Conservation (phyloP, 2,113 vertebrate genomes). For the Prolemur simus region DNA sequence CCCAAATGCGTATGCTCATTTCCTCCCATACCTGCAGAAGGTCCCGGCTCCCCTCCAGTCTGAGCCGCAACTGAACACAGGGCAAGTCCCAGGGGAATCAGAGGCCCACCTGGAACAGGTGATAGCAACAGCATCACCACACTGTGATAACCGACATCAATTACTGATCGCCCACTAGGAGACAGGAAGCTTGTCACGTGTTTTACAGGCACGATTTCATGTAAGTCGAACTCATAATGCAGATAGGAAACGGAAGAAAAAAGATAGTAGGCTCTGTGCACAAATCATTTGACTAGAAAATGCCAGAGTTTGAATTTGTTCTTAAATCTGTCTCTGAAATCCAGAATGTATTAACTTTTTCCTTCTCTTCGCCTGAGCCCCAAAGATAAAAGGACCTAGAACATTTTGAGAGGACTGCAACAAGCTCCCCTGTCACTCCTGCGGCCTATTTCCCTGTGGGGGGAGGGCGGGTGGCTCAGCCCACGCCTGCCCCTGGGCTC, state of each 20-base stretch:
- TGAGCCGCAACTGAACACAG: not conserved
- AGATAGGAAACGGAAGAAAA: not conserved
- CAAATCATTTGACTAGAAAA: not conserved
- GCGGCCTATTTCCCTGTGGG: not conserved
- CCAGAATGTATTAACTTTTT: not conserved
- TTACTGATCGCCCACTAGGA: not conserved
- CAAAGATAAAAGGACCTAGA: not conserved
- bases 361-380: not conserved
- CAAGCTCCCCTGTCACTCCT: not conserved
- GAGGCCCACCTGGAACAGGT: not conserved
- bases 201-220: not conserved
- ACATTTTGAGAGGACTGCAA: not conserved
- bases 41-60: too few relatives aligned
- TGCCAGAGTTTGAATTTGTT: not conserved
- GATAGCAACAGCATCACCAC: not conserved
- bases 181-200: not conserved
- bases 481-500: not conserved
- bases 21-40: too few relatives aligned
- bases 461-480: not conserved
- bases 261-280: not conserved
- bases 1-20: not conserved
- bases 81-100: not conserved
- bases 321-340: not conserved
- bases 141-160: fast-evolving
- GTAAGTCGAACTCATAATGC: not conserved